Evolutionary conservation across 2,797 vertebrate genomes (phyloP), one percentile per base, ranked within the genome.

Genomic region (Alcedo quadribrachys): DNA sequence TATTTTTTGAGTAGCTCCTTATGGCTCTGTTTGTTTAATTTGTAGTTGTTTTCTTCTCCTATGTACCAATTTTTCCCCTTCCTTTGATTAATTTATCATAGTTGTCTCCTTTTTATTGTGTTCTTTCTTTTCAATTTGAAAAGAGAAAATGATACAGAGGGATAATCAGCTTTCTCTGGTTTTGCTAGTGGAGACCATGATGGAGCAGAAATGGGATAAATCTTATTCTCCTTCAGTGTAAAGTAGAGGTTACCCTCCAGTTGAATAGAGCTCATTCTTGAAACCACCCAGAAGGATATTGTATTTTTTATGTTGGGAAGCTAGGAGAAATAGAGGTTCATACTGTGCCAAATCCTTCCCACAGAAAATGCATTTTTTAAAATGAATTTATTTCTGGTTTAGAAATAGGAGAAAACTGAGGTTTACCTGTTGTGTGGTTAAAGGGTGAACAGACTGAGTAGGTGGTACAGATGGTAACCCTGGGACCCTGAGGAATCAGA

Each of bases 141-240:
- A 87, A 37, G 27, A 43, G 57, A 83, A 96, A 91, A 77, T 61
- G 12, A 70, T 92, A 61, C 61, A 65, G 73, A 85, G 37, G 22
- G 50, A 77, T 89, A 91, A 85, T 84, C 54, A 55, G n/a, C 51
- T 61, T 33, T 77, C n/a, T 37, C 55, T 11, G 2, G 15, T 62
- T 89, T 87, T 87, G 10, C 17, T 78, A 62, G 54, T 45, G 24
- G 28, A 87, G 25, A 85, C 18, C 27, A 75, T 42, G 89, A 74
- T 76, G 45, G 63, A 77, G n/a, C 22, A 88, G 32, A 88, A 81
- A 92, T 27, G 25, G 74, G 30, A 90, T 85, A 94, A 87, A 85
- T 75, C 42, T 87, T 87, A 82, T 67, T 71, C 58, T 93, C 46
- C 35, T 86, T 92, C 4, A 2, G 37, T 68, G 42, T 85, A 55